Percentiles rank a stretch among this genome's conserved stretches.
These are phyloP conservation scores for rabbit (Oryctolagus cuniculus) DNA, from an alignment of 2,113 vertebrate genomes.

Conservation along the genomic window mOryCun1.1 NC_091443.1:83789501-83790000, in stretches of 20 bases:
- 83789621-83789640: constrained; percentile 54
- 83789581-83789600: constrained; percentile 57
- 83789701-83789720: constrained; percentile 41
- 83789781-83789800: constrained; percentile 69
- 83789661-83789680: constrained; percentile 53
- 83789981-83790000: constrained; percentile 65
- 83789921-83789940: constrained; percentile 70
- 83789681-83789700: constrained; percentile 59
- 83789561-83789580: constrained; percentile 64
- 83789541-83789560: constrained; percentile 75
- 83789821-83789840: constrained; percentile 7
- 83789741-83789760: constrained; percentile 54
- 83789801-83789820: not conserved
- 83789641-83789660: constrained; percentile 44
- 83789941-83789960: constrained; percentile 69
- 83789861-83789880: constrained; percentile 67
- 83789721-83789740: constrained; percentile 29
- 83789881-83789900: constrained; percentile 35
- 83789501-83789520: constrained; percentile 64
- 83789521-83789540: constrained; percentile 73
- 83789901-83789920: constrained; percentile 45
- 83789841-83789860: constrained; percentile 46
- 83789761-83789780: constrained; percentile 52
- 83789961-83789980: constrained; percentile 59
- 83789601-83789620: constrained; percentile 53